Base-by-base conservation (phyloP, 2,113 vertebrate species). In the Ariopsis seemanni region DNA sequence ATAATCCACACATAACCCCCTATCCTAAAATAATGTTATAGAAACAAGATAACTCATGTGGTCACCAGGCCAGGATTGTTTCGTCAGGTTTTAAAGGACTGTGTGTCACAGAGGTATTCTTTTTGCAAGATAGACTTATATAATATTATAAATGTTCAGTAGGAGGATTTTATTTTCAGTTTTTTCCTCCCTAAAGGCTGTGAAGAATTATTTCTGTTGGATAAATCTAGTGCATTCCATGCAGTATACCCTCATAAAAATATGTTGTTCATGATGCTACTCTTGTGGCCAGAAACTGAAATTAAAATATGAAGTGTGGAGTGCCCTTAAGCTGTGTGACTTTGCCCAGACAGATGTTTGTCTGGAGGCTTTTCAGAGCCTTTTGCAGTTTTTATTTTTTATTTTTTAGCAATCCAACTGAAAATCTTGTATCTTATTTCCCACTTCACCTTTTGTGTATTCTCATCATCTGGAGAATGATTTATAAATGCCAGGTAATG, bases 401-500 rank as follows among this genome's bases (percentile, higher is more conserved):
- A 34, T 52, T 77, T 77, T 50, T 75, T n/a, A 53, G 11, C 20
- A 84, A 82, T 60, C 52, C 50, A 18, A 58, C 34, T 20, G 34
- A 71, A 83, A 89, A 55, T 85, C 18, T 85, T 84, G 63, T 48
- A 60, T 81, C 67, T 42, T 67, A 85, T 86, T 80, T 63, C 48
- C 62, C 25, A 53, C 57, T 71, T 55, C 8, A 25, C 75, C 22
- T 87, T 87, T 57, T 20, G 77, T 83, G 53, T 57, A 78, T 60
- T 87, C 77, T 88, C 63, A 85, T 71, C 88, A 63, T 34, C 60
- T 67, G 55, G 72, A 74, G 78, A 69, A 89, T 85, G 89, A 90
- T 91, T 92, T 90, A 90, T 87, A 93, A 92, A 94, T 93, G 92
- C 89, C 91, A 83, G 74, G 50, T 74, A 27, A 67, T 83, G 85